A percentile compares a stretch with the other conserved stretches of the same genome.
Evolutionary conservation across 2,888 invertebrate species (phyloP).

Genomic region (Petrophora chlorosata): DNA sequence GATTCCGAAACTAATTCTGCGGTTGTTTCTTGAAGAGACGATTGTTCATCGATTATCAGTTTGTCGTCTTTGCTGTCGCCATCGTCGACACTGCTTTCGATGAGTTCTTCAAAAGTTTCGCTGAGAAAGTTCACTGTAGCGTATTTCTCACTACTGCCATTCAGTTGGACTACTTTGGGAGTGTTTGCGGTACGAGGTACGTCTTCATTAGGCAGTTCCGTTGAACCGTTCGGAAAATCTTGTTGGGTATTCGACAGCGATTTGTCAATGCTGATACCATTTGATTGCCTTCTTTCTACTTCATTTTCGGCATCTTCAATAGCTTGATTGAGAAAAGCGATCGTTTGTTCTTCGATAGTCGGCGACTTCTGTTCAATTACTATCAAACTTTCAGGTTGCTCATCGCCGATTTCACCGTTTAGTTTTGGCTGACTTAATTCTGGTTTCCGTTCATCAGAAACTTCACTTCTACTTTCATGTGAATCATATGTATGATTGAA

Average conservation of each 20-base stretch:
- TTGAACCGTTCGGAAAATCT: conserved; percentile 34
- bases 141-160: conserved; percentile 63
- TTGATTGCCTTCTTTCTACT: conserved; percentile 8
- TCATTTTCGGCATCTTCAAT: conserved; percentile 18
- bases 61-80: conserved; percentile 57
- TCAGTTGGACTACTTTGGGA: conserved; percentile 41
- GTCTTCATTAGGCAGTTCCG: conserved; percentile 3
- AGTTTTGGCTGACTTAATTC: conserved; percentile 33
- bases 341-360: conserved; percentile 18
- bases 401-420: conserved; percentile 34
- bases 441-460: conserved; percentile 26
- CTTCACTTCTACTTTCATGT: conserved; percentile 36
- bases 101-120: conserved; percentile 72
- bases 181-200: neutral
- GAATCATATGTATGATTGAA: conserved; percentile 56
- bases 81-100: conserved; percentile 77
- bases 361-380: conserved; percentile 14
- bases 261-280: conserved; percentile 3
- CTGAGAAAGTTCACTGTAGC: conserved; percentile 72
- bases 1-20: neutral
- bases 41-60: conserved; percentile 15
- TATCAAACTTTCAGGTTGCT: conserved; percentile 23
- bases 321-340: neutral
- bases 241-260: conserved; percentile 12
- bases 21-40: neutral